Percentiles rank a stretch among this genome's conserved stretches.
These are phyloP conservation scores for Propithecus deckenii DNA, from an alignment of 2,797 vertebrate species.

Conservation along the genomic window DNA sequence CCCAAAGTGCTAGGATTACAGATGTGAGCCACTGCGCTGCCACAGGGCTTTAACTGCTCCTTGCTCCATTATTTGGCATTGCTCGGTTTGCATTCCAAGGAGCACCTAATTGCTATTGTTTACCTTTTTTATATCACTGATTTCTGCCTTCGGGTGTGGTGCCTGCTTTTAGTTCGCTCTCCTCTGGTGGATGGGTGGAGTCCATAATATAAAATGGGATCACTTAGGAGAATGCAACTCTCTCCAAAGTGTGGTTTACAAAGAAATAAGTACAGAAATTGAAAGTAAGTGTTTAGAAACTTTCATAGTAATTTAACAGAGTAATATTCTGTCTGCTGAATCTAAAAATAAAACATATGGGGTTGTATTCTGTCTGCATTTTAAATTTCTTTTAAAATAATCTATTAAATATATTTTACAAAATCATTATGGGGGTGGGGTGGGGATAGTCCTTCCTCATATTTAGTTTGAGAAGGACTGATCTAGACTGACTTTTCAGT, in stretches of 20 bases:
- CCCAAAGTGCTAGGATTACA: too few relatives aligned
- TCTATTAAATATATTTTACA: not conserved
- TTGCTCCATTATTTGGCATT: not conserved
- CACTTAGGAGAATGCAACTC: not conserved
- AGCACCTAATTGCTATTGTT: not conserved
- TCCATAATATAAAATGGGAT: not conserved
- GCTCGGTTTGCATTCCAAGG: not conserved
- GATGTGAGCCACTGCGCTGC: too few relatives aligned
- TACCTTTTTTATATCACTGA: not conserved
- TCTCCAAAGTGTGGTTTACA: not conserved
- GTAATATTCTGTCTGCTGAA: not conserved
- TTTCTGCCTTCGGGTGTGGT: not conserved
- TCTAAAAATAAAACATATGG: conserved; percentile 11
- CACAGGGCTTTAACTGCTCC: too few relatives aligned
- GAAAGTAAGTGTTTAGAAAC: conserved; percentile 36
- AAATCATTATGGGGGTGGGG: not conserved
- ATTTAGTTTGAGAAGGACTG: conserved; percentile 39
- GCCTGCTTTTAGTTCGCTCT: not conserved
- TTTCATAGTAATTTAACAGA: conserved; percentile 14
- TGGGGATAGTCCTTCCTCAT: not conserved
- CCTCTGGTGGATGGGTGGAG: not conserved
- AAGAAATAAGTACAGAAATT: conserved; percentile 40
- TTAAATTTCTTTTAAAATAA: not conserved
- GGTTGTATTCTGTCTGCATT: not conserved
- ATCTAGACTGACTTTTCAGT: not conserved